Base-by-base conservation (phyloP, 2,797 vertebrate genomes). In the Buphagus erythrorhynchus region DNA sequence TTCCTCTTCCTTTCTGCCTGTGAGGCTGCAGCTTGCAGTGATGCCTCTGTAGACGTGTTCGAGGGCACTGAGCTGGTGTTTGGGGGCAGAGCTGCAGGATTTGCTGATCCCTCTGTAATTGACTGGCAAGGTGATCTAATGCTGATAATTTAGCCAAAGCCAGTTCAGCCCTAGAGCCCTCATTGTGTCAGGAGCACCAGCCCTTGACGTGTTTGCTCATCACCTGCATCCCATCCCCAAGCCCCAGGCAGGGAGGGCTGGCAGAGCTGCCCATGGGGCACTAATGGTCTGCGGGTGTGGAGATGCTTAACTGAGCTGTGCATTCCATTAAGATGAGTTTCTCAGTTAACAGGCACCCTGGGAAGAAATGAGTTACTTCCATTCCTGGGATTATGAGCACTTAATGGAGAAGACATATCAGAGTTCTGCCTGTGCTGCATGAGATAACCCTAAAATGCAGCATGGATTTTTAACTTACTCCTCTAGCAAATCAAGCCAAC, bases 291-390 rank as follows among this genome's bases (percentile, higher is more conserved):
- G 96, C 2, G 82, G 95, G 69, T 94, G 89, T 13, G 36, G 74
- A 81, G 97, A 97, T 96, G 97, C 77, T 95, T 90, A 97, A 97
- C 96, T 95, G 91, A 96, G 97, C 95, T 97, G 97, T 93, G 96
- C 88, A 72, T 86, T 95, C 97, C 96, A 95, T 98, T 97, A 97
- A 95, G 95, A 97, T 88, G 90, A 93, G 97, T 95, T 97, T 93
- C 96, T 91, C 95, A 90, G 96, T 97, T 97, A 97, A 97, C 97
- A 96, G 97, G 93, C 96, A 97, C 97, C 96, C 97, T 95, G 97
- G 97, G 97, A 98, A 96, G 97, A 97, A 91, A 88, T 51, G 63
- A 91, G 96, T 95, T 95, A 42, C 93, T 96, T 95, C 96, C 92
- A 80, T 97, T 97, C 97, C 97, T 97, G 95, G 95, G 81, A 97